Conservation (phyloP, 2,888 invertebrate genomes). For the Helleia helle region DNA sequence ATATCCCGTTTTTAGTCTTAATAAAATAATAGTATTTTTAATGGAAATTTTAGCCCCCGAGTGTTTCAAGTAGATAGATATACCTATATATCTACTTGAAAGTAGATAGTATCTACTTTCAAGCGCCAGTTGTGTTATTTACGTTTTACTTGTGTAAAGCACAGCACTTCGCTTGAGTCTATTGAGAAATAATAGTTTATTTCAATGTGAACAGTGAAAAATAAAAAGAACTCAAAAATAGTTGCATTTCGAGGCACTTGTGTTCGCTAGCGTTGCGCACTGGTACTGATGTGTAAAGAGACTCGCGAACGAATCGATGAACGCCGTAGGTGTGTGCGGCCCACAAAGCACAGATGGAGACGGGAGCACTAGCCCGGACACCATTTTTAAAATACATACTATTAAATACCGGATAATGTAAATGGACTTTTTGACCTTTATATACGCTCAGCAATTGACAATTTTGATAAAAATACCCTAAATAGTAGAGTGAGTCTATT, state of each 20-base stretch:
- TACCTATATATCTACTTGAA: no score
- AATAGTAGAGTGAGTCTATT: not conserved
- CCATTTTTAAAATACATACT: conserved; percentile 30
- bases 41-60: no score
- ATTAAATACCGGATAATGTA: conserved; percentile 43
- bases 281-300: conserved; percentile 60
- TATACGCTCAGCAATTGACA: not conserved
- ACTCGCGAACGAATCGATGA: conserved; percentile 68
- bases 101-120: no score
- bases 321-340: conserved; percentile 45
- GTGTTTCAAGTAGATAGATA: no score
- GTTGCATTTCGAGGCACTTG: conserved; percentile 48
- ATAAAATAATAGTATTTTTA: no score
- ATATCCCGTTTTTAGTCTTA: no score
- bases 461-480: not conserved
- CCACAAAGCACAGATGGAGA: conserved; percentile 29
- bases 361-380: conserved; percentile 36
- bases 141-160: no score
- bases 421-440: conserved; percentile 41
- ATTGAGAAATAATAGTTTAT: conserved; percentile 33
- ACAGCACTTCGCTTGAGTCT: no score
- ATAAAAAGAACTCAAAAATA: conserved; percentile 57
- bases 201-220: conserved; percentile 22
- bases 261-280: conserved; percentile 64
- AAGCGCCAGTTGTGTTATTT: no score